Conservation (phyloP, 2,113 vertebrate genomes). For the Pseudorectes ferrugineus region DNA sequence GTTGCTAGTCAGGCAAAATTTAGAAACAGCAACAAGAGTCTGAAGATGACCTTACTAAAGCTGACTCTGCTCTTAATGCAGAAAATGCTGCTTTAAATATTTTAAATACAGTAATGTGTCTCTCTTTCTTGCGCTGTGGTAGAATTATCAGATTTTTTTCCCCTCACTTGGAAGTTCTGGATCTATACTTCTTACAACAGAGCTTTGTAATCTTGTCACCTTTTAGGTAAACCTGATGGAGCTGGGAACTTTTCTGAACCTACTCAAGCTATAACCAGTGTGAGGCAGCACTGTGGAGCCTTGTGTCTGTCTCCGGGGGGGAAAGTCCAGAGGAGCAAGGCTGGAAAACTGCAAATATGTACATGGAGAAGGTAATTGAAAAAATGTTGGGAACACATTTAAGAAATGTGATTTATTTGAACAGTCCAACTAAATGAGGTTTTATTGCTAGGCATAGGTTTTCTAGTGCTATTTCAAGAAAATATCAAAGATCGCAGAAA, state of each 20-base stretch:
- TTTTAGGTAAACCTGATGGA: constrained; percentile 76
- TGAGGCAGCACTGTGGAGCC: constrained; percentile 63
- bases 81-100: constrained; percentile 70
- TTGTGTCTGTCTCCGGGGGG: constrained; percentile 65
- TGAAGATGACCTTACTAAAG: constrained; percentile 74
- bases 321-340: constrained; percentile 73
- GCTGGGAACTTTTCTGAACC: constrained; percentile 74
- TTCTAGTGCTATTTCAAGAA: constrained; percentile 30
- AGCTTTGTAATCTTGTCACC: neutral
- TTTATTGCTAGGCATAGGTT: neutral
- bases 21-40: constrained; percentile 74
- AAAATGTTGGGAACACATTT: neutral
- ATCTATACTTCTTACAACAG: neutral
- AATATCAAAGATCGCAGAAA: constrained; percentile 46
- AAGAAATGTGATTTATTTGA: neutral
- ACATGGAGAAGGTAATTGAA: constrained; percentile 72
- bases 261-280: constrained; percentile 66
- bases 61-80: constrained; percentile 67
- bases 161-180: neutral
- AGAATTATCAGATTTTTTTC: neutral
- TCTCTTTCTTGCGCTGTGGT: neutral
- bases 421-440: neutral
- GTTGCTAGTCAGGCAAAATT: constrained; percentile 73
- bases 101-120: constrained; percentile 58
- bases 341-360: constrained; percentile 76